Percentiles rank a stretch among this genome's conserved stretches.
Conservation (phyloP, 2,797 vertebrate genomes). For the Babyrousa celebensis region DNA sequence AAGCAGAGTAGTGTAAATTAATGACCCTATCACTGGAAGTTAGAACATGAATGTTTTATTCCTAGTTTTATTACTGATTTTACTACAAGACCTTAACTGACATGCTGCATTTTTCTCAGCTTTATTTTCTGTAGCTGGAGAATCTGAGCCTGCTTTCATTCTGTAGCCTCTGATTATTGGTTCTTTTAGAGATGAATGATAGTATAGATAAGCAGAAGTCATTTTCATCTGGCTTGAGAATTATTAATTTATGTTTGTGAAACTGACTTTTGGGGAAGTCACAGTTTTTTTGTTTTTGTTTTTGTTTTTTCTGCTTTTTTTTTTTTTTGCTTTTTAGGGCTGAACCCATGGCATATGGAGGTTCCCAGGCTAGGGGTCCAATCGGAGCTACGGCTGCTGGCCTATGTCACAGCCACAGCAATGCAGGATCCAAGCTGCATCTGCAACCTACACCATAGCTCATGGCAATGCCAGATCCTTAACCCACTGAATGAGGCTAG, state of each 20-base stretch:
- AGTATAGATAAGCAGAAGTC: neutral
- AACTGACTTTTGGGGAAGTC: slow-evolving; percentile 12
- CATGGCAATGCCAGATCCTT: too few relatives aligned
- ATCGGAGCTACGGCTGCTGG: too few relatives aligned
- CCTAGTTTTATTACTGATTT: slow-evolving; percentile 47
- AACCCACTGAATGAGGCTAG: too few relatives aligned
- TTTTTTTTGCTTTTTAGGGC: too few relatives aligned
- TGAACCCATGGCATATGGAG: too few relatives aligned
- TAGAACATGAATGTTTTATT: slow-evolving; percentile 20
- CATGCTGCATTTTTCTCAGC: neutral
- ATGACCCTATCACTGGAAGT: neutral
- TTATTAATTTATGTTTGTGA: slow-evolving; percentile 15
- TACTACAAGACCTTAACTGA: neutral
- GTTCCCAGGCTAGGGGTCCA: too few relatives aligned
- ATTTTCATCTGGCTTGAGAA: slow-evolving; percentile 33
- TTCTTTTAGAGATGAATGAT: neutral
- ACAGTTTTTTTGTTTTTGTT: neutral
- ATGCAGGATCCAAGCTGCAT: too few relatives aligned
- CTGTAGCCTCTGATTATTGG: neutral
- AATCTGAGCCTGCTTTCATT: slow-evolving; percentile 37
- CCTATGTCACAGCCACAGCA: too few relatives aligned
- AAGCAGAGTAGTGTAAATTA: slow-evolving; percentile 10
- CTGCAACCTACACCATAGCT: too few relatives aligned
- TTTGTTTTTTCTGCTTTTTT: too few relatives aligned
- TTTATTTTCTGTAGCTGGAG: slow-evolving; percentile 50